Evolutionary conservation across 2,797 vertebrate genomes (phyloP).

Genomic region (Tenualosa thibaudeaui): DNA sequence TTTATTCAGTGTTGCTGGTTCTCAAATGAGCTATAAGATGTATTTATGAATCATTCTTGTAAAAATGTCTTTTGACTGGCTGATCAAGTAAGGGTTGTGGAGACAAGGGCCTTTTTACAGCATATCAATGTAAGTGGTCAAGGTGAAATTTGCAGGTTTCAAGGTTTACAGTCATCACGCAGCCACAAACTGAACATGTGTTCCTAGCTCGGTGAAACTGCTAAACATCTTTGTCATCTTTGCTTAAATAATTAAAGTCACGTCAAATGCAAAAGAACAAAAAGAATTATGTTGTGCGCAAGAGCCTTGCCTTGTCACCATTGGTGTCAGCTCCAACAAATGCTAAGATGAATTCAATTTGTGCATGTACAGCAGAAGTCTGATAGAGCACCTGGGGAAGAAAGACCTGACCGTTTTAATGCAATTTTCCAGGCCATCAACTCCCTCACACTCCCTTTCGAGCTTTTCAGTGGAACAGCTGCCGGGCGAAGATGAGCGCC

Average conservation of each 20-base stretch:
- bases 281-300: constrained; percentile 34
- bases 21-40: not conserved
- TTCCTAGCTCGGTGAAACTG: not conserved
- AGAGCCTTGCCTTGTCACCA: not conserved
- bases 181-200: not conserved
- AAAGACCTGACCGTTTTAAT: constrained; percentile 77
- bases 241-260: constrained; percentile 29
- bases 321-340: not conserved
- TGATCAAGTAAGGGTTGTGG: not conserved
- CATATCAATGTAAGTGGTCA: not conserved
- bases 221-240: not conserved
- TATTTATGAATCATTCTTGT: not conserved
- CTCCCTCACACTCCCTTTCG: constrained; percentile 54
- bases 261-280: constrained; percentile 39
- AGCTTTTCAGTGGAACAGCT: constrained; percentile 64
- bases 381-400: constrained; percentile 64
- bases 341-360: constrained; percentile 64
- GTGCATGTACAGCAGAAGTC: constrained; percentile 53
- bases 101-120: not conserved
- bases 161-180: not conserved
- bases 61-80: not conserved
- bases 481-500: constrained; percentile 45
- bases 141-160: not conserved
- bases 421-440: constrained; percentile 83
- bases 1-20: not conserved